A percentile compares a stretch with the other conserved stretches of the same genome.
phyloP scores from a whole-genome alignment of 2,888 invertebrate species.

The Cryptosula pallasiana region DNA sequence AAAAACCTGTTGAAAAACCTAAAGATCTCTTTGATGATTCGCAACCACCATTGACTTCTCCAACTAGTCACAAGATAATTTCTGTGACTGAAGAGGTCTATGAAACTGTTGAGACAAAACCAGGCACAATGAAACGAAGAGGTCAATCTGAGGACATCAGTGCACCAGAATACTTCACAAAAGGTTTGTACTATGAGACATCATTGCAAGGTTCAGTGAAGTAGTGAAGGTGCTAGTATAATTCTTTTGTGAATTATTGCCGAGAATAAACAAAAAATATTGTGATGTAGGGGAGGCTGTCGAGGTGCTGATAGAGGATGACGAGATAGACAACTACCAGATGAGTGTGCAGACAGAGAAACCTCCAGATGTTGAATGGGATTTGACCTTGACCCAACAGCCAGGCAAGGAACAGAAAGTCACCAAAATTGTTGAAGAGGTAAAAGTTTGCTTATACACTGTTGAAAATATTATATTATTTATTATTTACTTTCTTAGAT shows the following conservation, averaged over 20 bases:
- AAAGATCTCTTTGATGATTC: background rate
- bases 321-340: slow-evolving; percentile 16
- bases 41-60: background rate
- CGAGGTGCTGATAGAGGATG: slow-evolving; percentile 11
- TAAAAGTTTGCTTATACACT: no score
- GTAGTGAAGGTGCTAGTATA: no score
- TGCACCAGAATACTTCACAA: slow-evolving; percentile 21
- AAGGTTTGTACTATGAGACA: slow-evolving; percentile 14
- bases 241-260: no score
- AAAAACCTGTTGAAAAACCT: background rate
- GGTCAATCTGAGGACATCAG: background rate
- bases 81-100: slow-evolving; percentile 15
- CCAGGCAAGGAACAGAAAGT: slow-evolving; percentile 21
- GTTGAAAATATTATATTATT: no score
- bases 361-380: slow-evolving; percentile 12
- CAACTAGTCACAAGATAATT: background rate
- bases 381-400: background rate
- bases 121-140: background rate
- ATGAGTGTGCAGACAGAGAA: background rate
- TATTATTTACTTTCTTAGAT: no score
- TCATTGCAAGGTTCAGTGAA: no score
- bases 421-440: slow-evolving; percentile 17
- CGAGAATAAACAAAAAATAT: no score
- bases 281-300: slow-evolving; percentile 1
- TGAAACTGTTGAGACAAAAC: slow-evolving; percentile 15